phyloP scores from a whole-genome alignment of 2,888 invertebrate species.

The Yponomeuta malinellus region DNA sequence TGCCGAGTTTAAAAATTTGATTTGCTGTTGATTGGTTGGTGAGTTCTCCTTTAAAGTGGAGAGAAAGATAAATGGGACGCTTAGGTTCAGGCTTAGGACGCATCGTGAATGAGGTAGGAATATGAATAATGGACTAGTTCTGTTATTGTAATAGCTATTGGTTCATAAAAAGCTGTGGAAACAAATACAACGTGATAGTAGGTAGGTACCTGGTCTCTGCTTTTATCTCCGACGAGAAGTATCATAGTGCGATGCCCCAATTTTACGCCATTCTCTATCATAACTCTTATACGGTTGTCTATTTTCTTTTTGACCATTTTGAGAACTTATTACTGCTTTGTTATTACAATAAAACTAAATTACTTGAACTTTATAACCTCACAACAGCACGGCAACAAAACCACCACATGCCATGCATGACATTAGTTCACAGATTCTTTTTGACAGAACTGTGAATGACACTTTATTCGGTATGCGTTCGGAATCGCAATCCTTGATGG shows the following conservation, averaged over 20 bases:
- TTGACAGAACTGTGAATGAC: not conserved
- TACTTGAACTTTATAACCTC: constrained; percentile 2
- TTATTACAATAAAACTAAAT: not conserved
- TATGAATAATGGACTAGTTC: not conserved
- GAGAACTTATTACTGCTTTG: too few species aligned
- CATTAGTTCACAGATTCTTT: not conserved
- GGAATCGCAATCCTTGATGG: not conserved
- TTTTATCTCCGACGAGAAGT: constrained; percentile 96
- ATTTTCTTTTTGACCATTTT: constrained; percentile 95
- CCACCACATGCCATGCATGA: not conserved
- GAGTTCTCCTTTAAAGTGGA: too few species aligned
- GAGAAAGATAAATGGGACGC: too few species aligned
- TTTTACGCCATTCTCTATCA: constrained; percentile 98
- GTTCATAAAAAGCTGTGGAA: not conserved
- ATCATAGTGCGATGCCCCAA: constrained; percentile 95
- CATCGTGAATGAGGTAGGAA: not conserved
- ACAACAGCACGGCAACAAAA: not conserved
- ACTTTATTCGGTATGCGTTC: not conserved
- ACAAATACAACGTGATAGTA: constrained; percentile 13
- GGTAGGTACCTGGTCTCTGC: constrained; percentile 91
- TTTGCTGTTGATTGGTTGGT: too few species aligned
- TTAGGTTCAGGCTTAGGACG: too few species aligned
- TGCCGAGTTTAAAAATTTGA: too few species aligned
- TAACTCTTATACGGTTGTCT: constrained; percentile 94
- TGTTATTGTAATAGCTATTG: not conserved